Conservation (phyloP, 2,888 invertebrate genomes). For the Epirrita christyi region DNA sequence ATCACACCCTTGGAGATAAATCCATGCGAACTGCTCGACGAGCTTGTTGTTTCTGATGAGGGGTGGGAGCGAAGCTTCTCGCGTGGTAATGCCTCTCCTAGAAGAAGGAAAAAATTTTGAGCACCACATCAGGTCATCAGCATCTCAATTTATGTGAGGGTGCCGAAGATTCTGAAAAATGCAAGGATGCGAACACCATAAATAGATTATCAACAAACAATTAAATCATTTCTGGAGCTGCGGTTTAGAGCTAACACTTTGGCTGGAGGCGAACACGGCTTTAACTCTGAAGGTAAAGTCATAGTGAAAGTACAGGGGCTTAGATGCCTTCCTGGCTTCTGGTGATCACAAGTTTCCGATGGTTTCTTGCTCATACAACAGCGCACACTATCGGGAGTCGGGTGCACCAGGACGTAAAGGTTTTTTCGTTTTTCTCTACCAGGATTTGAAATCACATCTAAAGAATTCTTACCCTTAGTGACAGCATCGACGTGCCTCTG, state of each 20-base stretch:
- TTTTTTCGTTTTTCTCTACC: background rate
- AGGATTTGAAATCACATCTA: background rate
- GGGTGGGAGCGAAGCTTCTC: slow-evolving; percentile 56
- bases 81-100: slow-evolving; percentile 52
- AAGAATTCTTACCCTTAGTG: slow-evolving; percentile 74
- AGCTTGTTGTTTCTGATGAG: slow-evolving; percentile 83
- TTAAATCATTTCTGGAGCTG: background rate
- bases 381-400: too few species aligned
- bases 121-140: background rate
- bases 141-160: background rate
- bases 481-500: slow-evolving; percentile 91
- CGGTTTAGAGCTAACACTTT: too few species aligned
- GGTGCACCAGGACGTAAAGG: too few species aligned
- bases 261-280: too few species aligned
- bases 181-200: background rate
- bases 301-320: too few species aligned
- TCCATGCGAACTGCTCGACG: slow-evolving; percentile 80
- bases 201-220: background rate
- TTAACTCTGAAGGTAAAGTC: too few species aligned
- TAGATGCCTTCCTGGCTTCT: too few species aligned
- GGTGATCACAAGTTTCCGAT: too few species aligned
- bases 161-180: slow-evolving; percentile 5
- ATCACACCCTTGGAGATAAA: slow-evolving; percentile 61
- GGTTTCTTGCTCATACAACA: too few species aligned
- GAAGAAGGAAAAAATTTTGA: slow-evolving; percentile 13